Percentiles rank a stretch among this genome's conserved stretches.
These are phyloP conservation scores for Helobdella robusta DNA, from an alignment of 2,888 invertebrate genomes.

Conservation along the genomic window DNA sequence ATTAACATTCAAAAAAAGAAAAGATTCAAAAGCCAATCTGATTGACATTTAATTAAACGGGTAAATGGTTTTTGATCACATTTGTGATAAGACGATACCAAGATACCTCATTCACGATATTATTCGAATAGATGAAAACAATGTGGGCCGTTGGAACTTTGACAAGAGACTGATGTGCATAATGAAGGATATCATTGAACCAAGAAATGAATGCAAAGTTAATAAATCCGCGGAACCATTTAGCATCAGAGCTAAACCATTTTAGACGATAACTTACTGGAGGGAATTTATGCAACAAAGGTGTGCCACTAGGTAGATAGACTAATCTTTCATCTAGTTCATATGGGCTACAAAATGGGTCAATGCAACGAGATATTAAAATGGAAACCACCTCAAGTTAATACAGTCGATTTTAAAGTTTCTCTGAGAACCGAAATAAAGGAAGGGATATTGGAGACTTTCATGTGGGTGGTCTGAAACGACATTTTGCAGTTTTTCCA, in stretches of 20 bases:
- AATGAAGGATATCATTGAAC: conserved; percentile 53
- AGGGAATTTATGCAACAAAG: conserved; percentile 73
- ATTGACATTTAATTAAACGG: conserved; percentile 80
- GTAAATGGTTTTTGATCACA: conserved; percentile 90
- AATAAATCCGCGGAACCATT: too few relatives aligned
- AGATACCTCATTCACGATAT: conserved; percentile 91
- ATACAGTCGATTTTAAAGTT: conserved; percentile 89
- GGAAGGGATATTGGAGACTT: conserved; percentile 44
- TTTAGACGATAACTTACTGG: conserved; percentile 63
- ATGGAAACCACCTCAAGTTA: conserved; percentile 89
- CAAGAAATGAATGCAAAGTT: too few relatives aligned
- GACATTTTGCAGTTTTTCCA: conserved; percentile 2
- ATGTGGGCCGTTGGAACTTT: conserved; percentile 56
- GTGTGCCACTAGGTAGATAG: conserved; percentile 93
- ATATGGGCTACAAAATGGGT: conserved; percentile 73
- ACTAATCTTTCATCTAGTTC: conserved; percentile 85
- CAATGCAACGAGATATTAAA: conserved; percentile 76
- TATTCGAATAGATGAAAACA: conserved; percentile 62
- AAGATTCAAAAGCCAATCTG: conserved; percentile 60
- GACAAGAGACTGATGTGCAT: conserved; percentile 69
- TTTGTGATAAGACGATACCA: conserved; percentile 60
- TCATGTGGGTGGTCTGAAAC: background rate
- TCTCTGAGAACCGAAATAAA: conserved; percentile 61
- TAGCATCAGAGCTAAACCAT: conserved; percentile 77
- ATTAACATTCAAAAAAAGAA: conserved; percentile 70